Conservation (phyloP, 1,140 invertebrate genomes). For the Drosophila mauritiana region DNA sequence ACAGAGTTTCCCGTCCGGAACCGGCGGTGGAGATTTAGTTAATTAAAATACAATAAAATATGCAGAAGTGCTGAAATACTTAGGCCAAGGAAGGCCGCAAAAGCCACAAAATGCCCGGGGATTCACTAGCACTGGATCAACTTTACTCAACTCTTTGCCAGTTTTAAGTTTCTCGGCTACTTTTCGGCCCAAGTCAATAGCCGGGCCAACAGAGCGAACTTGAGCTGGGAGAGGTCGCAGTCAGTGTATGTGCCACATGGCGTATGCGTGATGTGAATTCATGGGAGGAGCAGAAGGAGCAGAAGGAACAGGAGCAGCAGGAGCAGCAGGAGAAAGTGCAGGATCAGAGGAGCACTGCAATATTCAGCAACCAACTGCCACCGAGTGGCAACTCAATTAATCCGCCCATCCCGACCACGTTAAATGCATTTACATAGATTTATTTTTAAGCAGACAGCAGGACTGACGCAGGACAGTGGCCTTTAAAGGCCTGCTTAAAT, state of each 20-base stretch:
- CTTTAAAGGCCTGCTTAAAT: constrained; percentile 18
- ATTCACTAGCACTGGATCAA: constrained; percentile 13
- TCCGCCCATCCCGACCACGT: constrained; percentile 43
- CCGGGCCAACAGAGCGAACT: neutral
- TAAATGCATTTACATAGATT: constrained; percentile 49
- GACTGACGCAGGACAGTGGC: neutral
- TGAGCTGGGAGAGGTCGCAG: neutral
- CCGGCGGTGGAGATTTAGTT: constrained; percentile 57
- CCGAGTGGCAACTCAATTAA: constrained; percentile 70
- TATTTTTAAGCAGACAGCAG: constrained; percentile 36
- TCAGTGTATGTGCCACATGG: constrained; percentile 22
- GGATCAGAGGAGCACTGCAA: constrained; percentile 18
- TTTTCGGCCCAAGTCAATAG: constrained; percentile 36
- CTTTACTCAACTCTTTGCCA: constrained; percentile 26
- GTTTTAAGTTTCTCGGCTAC: constrained; percentile 32
- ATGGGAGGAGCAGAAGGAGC: neutral
- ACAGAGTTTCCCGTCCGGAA: constrained; percentile 30
- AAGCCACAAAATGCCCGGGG: constrained; percentile 45
- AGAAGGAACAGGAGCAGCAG: neutral
- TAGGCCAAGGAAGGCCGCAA: constrained; percentile 33
- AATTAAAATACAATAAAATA: constrained; percentile 82
- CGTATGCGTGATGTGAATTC: constrained; percentile 40
- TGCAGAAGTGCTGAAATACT: constrained; percentile 59
- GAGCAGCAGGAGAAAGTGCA: neutral
- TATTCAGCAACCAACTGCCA: constrained; percentile 42